Evolutionary conservation across 92 coral and sea anemone species (phyloP), one percentile per base, ranked within the genome.

Genomic region (Phymanthus crucifer): DNA sequence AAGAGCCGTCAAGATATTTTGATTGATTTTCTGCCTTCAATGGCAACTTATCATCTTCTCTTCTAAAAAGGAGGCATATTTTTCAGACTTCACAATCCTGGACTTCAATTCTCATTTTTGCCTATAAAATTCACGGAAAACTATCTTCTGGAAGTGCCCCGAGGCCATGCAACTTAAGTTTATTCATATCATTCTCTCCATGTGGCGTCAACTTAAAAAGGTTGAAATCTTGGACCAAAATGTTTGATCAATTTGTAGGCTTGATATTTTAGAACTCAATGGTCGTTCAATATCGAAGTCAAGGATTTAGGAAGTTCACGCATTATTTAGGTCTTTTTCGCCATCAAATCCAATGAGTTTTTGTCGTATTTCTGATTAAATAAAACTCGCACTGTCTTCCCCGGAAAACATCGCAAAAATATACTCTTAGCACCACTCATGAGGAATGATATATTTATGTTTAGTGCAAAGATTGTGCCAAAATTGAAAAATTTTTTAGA

Each of bases 251-350:
- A 4, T 61, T 61, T 24, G 34, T 61, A 8, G 6, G 32, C 6
- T 61, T 61, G 34, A 29, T 61, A 61, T 61, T 61, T 61, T 61
- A 6, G 29, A 61, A 43, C 6, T 18, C 34, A 61, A 29, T 26
- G 68, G 68, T 61, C 33, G 68, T n/a, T 33, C 68, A 61, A 61
- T 61, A 61, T 61, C 68, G 33, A 61, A 61, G 68, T 61, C 68
- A 61, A 61, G 26, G 68, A 61, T 27, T 8, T 4, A 61, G 68
- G 35, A 61, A 61, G 68, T 61, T 61, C 68, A 61, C 17, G 21
- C 32, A 27, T 23, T 61, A 3, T 6, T 26, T 61, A 0, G 48
- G 68, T 14, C 2, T 29, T 61, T 61, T 61, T 26, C 35, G 2
- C 10, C 32, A 4, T 61, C 29, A 61, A 61, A 61, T 27, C 68